Evolutionary conservation across 1,140 invertebrate species (phyloP).

Genomic region (Scylla paramamosain): DNA sequence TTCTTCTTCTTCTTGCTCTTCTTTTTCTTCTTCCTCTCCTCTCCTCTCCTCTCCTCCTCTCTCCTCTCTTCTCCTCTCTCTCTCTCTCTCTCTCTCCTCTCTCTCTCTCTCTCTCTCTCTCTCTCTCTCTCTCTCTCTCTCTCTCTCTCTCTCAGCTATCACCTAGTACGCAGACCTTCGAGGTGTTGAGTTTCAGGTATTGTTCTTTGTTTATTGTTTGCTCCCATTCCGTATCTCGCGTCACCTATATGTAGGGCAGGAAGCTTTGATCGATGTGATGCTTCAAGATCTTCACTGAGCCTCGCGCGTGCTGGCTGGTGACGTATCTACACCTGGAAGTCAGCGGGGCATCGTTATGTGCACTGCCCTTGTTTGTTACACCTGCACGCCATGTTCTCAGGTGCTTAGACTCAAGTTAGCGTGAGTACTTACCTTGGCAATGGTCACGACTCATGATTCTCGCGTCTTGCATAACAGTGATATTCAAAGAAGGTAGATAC

Average conservation of each 20-base stretch:
- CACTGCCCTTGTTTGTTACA: too few species aligned
- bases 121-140: slow-evolving; percentile 20
- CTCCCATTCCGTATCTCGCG: background rate
- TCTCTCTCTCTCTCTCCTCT: too few species aligned
- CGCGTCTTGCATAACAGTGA: too few species aligned
- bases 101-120: slow-evolving; percentile 19
- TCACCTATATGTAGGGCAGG: background rate
- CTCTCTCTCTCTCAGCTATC: background rate
- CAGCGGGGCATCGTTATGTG: too few species aligned
- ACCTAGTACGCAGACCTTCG: background rate
- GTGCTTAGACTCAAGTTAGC: too few species aligned
- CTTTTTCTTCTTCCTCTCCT: background rate
- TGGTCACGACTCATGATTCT: too few species aligned
- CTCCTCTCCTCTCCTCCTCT: background rate
- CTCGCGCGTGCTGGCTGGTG: too few species aligned
- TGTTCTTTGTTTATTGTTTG: background rate
- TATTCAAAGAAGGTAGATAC: too few species aligned
- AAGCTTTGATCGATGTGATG: background rate
- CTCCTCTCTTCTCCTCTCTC: too few species aligned
- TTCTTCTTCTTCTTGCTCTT: background rate
- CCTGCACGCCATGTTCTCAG: too few species aligned
- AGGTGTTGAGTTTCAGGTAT: background rate
- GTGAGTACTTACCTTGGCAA: too few species aligned
- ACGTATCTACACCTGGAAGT: too few species aligned
- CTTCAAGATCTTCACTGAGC: background rate